A percentile compares a stretch with the other conserved stretches of the same genome.
phyloP scores from a whole-genome alignment of 2,888 invertebrate species.

The Tetranychus truncatus region DNA sequence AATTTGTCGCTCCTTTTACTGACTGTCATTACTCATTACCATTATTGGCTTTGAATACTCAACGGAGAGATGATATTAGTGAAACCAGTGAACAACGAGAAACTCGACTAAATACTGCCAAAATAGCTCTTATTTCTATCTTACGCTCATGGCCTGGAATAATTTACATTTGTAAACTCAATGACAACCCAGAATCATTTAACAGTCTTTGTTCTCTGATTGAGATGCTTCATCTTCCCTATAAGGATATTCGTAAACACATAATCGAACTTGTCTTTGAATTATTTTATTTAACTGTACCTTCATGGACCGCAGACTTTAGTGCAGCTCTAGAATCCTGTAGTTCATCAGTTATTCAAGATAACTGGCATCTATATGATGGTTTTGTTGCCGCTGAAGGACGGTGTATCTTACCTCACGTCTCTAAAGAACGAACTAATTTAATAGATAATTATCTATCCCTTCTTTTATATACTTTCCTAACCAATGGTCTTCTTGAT shows the following conservation, averaged over 20 bases:
- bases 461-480: slow-evolving; percentile 64
- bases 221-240: slow-evolving; percentile 53
- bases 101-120: slow-evolving; percentile 62
- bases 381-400: slow-evolving; percentile 91
- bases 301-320: slow-evolving; percentile 78
- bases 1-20: slow-evolving; percentile 77
- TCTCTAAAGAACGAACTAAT: slow-evolving; percentile 56
- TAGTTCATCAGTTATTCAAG: slow-evolving; percentile 55
- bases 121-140: slow-evolving; percentile 51
- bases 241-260: slow-evolving; percentile 75
- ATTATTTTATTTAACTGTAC: slow-evolving; percentile 63
- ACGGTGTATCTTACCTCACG: slow-evolving; percentile 59
- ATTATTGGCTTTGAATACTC: slow-evolving; percentile 10
- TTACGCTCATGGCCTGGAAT: slow-evolving; percentile 64
- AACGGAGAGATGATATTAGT: slow-evolving; percentile 11
- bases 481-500: slow-evolving; percentile 48
- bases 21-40: slow-evolving; percentile 50
- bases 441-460: slow-evolving; percentile 77
- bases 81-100: slow-evolving; percentile 44
- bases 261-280: slow-evolving; percentile 80
- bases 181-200: slow-evolving; percentile 21
- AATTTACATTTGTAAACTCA: slow-evolving; percentile 32
- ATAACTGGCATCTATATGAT: slow-evolving; percentile 70
- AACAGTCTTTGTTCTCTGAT: slow-evolving; percentile 34
- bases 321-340: slow-evolving; percentile 50